Evolutionary conservation across 2,888 invertebrate species (phyloP).

Genomic region (Drosophila pullipes): DNA sequence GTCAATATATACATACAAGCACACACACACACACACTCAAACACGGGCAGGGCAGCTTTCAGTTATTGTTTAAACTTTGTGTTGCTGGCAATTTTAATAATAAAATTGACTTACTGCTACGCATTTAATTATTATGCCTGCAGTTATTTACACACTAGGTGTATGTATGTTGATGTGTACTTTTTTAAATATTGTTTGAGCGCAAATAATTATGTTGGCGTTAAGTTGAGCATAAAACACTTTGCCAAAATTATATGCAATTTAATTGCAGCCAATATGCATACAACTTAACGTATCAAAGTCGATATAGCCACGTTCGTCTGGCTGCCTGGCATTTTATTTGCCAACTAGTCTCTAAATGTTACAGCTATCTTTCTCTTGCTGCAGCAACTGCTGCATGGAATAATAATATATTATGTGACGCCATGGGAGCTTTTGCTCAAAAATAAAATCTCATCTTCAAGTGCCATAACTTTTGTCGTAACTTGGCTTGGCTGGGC

Average conservation of each 20-base stretch:
- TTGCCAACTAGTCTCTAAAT: neutral
- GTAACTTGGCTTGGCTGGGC: too few species aligned
- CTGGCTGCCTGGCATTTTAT: neutral
- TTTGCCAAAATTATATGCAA: conserved; percentile 64
- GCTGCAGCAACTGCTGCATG: neutral
- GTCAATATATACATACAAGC: conserved; percentile 9
- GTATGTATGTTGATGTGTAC: neutral
- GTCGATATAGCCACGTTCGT: neutral
- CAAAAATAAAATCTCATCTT: too few species aligned
- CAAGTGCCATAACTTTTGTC: too few species aligned
- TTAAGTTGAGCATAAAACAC: conserved; percentile 76
- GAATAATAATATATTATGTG: neutral
- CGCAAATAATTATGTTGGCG: conserved; percentile 75
- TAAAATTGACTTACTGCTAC: conserved; percentile 77
- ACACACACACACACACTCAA: neutral
- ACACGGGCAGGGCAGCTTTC: neutral
- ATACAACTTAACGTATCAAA: neutral
- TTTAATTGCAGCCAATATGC: conserved; percentile 41
- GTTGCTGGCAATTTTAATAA: conserved; percentile 63
- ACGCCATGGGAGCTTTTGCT: too few species aligned
- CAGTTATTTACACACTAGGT: conserved; percentile 51
- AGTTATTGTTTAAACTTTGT: conserved; percentile 56
- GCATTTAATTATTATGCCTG: conserved; percentile 70
- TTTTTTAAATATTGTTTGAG: conserved; percentile 64
- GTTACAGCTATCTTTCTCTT: neutral